Evolutionary conservation across 1,140 invertebrate genomes (phyloP).

Genomic region (Meloidogyne chitwoodi): DNA sequence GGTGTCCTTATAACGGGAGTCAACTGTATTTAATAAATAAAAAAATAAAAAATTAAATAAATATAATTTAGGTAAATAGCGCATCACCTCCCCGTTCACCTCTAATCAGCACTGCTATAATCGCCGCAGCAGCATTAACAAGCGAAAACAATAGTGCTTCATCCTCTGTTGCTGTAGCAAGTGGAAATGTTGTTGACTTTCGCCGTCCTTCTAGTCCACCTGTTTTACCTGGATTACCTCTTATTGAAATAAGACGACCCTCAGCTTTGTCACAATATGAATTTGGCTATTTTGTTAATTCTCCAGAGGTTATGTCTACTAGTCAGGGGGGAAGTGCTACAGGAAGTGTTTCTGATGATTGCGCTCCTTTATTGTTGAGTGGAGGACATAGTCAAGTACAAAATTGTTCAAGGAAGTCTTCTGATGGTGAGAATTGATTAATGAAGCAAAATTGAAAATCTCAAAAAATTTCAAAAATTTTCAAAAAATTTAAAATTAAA

Average conservation of each 20-base stretch:
- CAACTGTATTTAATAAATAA: no score
- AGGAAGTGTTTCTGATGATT: constrained; percentile 46
- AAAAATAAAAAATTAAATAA: no score
- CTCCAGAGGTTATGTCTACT: constrained; percentile 45
- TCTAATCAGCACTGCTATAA: background rate
- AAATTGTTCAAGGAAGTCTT: constrained; percentile 54
- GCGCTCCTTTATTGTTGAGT: constrained; percentile 53
- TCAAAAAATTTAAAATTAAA: no score
- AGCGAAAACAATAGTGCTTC: constrained; percentile 1
- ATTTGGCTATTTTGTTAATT: constrained; percentile 60
- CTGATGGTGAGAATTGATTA: constrained; percentile 45
- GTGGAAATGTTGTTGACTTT: background rate
- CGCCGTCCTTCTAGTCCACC: constrained; percentile 53
- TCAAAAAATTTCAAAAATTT: no score
- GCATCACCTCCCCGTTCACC: constrained; percentile 55
- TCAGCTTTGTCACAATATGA: constrained; percentile 58
- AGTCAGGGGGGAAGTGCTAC: constrained; percentile 37
- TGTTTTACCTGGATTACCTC: constrained; percentile 56
- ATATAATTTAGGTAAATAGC: constrained; percentile 38
- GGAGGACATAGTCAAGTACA: constrained; percentile 28
- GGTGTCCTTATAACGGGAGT: no score
- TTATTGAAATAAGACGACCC: constrained; percentile 57
- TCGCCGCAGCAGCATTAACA: background rate
- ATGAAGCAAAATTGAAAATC: background rate
- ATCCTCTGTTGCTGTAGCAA: background rate